Evolutionary conservation across 2,797 vertebrate genomes (phyloP).

Genomic region (Propithecus deckenii): DNA sequence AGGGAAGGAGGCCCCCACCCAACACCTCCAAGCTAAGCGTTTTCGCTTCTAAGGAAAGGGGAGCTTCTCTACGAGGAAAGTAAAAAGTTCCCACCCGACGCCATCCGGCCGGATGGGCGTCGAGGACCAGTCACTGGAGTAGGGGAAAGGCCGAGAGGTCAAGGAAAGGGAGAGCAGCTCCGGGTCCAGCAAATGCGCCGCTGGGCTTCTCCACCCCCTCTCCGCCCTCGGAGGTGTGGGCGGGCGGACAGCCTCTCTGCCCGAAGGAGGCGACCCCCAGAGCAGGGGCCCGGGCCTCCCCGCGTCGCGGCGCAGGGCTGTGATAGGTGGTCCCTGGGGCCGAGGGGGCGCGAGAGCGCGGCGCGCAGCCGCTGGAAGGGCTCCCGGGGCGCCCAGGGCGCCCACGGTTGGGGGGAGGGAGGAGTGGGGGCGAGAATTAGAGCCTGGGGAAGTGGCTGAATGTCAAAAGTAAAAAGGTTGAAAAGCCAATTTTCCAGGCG

Average conservation of each 20-base stretch:
- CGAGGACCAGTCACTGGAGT: not conserved
- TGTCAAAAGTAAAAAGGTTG: constrained; percentile 83
- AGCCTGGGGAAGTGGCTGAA: constrained; percentile 76
- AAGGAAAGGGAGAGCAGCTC: not conserved
- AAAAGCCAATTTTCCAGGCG: constrained; percentile 79
- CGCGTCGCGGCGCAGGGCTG: not conserved
- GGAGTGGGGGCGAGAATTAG: not conserved
- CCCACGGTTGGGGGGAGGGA: not conserved
- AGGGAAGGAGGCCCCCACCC: not conserved
- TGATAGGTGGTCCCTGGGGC: constrained; percentile 44
- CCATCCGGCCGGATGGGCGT: not conserved
- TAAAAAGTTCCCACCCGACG: constrained; percentile 8
- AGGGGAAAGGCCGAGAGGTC: not conserved
- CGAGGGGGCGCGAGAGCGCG: not conserved
- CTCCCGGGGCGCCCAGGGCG: not conserved
- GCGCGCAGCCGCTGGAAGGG: not conserved
- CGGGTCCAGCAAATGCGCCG: accelerated
- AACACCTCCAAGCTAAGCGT: not conserved
- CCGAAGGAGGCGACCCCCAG: not conserved
- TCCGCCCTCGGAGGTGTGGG: constrained; percentile 17
- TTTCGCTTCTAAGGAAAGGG: not conserved
- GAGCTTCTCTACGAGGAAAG: not conserved
- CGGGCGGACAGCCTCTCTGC: not conserved
- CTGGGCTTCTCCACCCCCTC: not conserved
- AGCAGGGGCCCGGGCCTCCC: constrained; percentile 37